These are phyloP conservation scores for Tubulanus polymorphus DNA, from an alignment of 2,888 invertebrate genomes.

Conservation along the genomic window DNA sequence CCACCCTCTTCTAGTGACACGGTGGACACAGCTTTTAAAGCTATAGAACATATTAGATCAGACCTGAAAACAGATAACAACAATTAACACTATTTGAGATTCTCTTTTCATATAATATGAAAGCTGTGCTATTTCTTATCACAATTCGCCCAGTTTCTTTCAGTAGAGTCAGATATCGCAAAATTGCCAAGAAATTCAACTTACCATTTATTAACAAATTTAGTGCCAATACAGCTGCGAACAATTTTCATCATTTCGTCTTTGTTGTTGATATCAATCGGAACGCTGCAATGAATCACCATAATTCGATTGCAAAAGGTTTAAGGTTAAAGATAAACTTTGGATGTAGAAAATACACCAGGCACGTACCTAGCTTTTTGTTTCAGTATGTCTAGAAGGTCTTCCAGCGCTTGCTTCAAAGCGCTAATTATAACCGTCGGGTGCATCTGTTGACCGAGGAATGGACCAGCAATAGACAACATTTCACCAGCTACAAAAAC, in stretches of 20 bases:
- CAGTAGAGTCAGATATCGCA: no score
- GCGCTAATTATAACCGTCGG: constrained; percentile 95
- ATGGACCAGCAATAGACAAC: constrained; percentile 85
- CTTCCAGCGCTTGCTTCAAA: constrained; percentile 91
- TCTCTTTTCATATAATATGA: no score
- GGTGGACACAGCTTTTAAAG: constrained; percentile 89
- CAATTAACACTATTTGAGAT: no score
- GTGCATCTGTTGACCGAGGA: constrained; percentile 89
- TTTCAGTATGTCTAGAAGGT: constrained; percentile 76
- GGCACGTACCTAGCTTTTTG: constrained; percentile 60
- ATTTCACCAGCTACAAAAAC: constrained; percentile 77
- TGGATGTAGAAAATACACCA: neutral
- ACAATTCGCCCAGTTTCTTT: no score
- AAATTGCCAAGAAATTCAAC: no score
- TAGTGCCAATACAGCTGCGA: constrained; percentile 92
- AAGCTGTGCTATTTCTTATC: no score
- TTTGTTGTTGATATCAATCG: constrained; percentile 73
- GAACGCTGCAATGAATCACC: constrained; percentile 62
- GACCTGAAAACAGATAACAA: constrained; percentile 54
- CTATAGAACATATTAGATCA: constrained; percentile 91
- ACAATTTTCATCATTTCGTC: constrained; percentile 80
- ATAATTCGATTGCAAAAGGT: neutral
- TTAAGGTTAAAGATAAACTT: neutral
- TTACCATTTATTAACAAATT: constrained; percentile 89
- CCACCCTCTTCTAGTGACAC: constrained; percentile 80